Base-by-base conservation (phyloP, 2,888 invertebrate genomes). In the Pycnomerus fuliginosus region DNA sequence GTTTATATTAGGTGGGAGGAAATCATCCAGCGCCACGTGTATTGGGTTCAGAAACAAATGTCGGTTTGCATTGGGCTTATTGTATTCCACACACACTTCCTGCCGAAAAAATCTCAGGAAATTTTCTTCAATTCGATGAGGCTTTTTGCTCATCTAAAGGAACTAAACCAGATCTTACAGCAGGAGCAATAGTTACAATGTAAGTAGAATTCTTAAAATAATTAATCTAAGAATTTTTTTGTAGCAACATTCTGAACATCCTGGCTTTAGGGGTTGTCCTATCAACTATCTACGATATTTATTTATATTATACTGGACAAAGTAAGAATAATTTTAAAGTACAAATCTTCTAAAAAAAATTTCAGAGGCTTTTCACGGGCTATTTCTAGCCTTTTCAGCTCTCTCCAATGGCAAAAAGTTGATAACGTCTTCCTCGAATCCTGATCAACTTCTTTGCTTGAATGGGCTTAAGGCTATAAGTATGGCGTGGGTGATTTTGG, bases 401-500 rank as follows among this genome's bases (percentile, higher is more conserved):
- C 12, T 43, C 2, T 20, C 29, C 7, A 50, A 50, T 16, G 44
- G 50, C 2, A 27, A 22, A 5, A 50, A 50, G 29, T 16, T 50
- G 8, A 28, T 50, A 13, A 35, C 17, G 13, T 20, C 37, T 2
- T 13, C 37, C 1, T 33, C 16, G 1, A 44, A 35, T 22, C 12
- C 34, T 0, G 34, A 48, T 24, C 48, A 48, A 0, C 35, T 74
- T 7, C 68, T 71, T 23, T 74, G 74, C 44, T 50, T 74, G 3
- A 71, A 73, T 30, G 75, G 75, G 2, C 65, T 75, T 32, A 59
- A 73, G 43, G 62, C 69, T 1, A 61, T 75, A 13, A 71, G 72
- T 11, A 74, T 74, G 71, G 38, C 71, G 32, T 74, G 74, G 74
- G 70, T 75, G 13, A 57, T 74, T 1, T 52, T 74, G 0, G 73